phyloP scores from a whole-genome alignment of 2,113 vertebrate species.

The Perca fluviatilis region DNA sequence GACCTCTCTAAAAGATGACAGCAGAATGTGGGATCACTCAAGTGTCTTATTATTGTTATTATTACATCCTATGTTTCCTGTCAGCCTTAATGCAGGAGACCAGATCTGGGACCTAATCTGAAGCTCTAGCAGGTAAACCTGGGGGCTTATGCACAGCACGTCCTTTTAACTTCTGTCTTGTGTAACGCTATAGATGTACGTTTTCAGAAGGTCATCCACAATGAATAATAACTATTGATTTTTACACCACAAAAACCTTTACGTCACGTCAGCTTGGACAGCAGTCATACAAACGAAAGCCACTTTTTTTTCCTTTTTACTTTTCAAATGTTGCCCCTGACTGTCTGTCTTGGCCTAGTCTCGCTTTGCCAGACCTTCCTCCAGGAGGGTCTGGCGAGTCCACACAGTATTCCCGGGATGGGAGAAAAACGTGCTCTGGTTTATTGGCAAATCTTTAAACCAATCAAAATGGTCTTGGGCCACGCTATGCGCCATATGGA shows the following conservation, averaged over 20 bases:
- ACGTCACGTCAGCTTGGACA: background rate
- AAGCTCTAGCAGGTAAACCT: background rate
- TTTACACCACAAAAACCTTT: background rate
- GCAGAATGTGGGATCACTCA: background rate
- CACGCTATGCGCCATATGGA: too few relatives aligned
- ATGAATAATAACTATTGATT: background rate
- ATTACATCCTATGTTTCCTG: constrained; percentile 18
- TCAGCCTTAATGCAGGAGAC: constrained; percentile 11
- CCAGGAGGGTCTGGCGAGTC: too few relatives aligned
- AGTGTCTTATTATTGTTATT: constrained; percentile 17
- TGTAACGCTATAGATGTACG: background rate
- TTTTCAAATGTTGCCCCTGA: background rate
- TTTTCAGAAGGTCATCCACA: background rate
- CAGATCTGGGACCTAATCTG: background rate
- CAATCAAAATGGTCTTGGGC: too few relatives aligned
- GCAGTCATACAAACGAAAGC: too few relatives aligned
- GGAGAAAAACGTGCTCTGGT: too few relatives aligned
- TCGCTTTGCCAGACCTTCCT: too few relatives aligned
- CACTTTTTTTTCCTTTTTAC: background rate
- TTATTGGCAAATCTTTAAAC: too few relatives aligned
- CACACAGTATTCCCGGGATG: too few relatives aligned
- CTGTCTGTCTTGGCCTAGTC: too few relatives aligned
- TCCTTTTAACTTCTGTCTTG: background rate
- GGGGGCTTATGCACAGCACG: background rate
- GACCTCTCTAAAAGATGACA: constrained; percentile 9